Percentiles rank a stretch among this genome's conserved stretches.
Conservation (phyloP, 2,888 invertebrate species). For the Tetragonula carbonaria region DNA sequence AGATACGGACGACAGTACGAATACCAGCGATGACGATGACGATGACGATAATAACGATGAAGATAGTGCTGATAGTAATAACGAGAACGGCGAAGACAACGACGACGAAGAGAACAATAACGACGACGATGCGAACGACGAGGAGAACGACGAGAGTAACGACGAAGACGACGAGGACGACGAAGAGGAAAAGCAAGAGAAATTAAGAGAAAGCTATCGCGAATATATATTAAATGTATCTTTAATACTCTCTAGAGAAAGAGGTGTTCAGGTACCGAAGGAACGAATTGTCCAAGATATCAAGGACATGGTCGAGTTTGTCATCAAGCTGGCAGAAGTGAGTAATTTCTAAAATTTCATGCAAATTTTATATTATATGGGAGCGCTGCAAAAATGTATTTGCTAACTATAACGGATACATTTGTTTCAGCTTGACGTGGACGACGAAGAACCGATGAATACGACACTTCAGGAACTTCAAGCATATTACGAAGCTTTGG, state of each 20-base stretch:
- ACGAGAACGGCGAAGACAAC: not conserved
- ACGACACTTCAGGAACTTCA: slow-evolving; percentile 45
- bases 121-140: not conserved
- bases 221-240: slow-evolving; percentile 57
- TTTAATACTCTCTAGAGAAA: slow-evolving; percentile 51
- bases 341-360: not conserved
- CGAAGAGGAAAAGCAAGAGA: not conserved
- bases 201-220: slow-evolving; percentile 33
- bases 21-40: not conserved
- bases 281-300: slow-evolving; percentile 62
- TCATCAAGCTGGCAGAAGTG: slow-evolving; percentile 46
- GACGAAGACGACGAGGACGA: not conserved
- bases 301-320: slow-evolving; percentile 66
- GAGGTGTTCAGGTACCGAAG: slow-evolving; percentile 56
- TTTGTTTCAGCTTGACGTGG: slow-evolving; percentile 19
- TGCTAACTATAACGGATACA: not conserved
- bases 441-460: accelerated
- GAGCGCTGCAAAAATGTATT: not conserved
- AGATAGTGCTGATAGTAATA: not conserved
- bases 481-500: slow-evolving; percentile 21
- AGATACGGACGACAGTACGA: not conserved
- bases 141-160: not conserved
- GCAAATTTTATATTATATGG: not conserved
- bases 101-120: not conserved
- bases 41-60: not conserved